Conservation (phyloP, 2,888 invertebrate genomes). For the Leptinotarsa haldemani region DNA sequence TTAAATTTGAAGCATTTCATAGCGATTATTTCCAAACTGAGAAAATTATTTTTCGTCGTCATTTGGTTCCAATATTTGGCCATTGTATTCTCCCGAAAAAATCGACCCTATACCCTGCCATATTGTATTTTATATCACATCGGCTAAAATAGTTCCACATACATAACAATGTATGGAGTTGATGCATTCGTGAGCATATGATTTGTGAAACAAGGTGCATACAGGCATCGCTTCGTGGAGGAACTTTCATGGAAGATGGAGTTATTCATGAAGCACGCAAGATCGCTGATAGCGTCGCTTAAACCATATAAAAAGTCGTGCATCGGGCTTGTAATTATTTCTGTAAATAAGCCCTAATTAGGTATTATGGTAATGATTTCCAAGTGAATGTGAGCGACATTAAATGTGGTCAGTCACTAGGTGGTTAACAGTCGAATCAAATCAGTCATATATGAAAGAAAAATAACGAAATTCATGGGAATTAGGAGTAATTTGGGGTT, state of each 20-base stretch:
- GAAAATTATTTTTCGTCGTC: too few relatives aligned
- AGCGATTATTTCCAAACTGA: too few relatives aligned
- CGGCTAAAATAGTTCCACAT: conserved; percentile 1
- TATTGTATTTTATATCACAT: background rate
- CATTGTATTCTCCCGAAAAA: background rate
- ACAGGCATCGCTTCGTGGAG: conserved; percentile 16
- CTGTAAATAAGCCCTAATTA: conserved; percentile 51
- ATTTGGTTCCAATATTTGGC: background rate
- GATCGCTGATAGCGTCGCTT: conserved; percentile 47
- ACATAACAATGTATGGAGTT: conserved; percentile 21
- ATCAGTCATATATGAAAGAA: conserved; percentile 31
- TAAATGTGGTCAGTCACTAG: conserved; percentile 32
- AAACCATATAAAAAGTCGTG: conserved; percentile 44
- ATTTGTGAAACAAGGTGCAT: conserved; percentile 21
- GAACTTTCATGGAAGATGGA: conserved; percentile 33
- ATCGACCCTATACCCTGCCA: background rate
- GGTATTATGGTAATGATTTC: conserved; percentile 37
- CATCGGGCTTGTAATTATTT: conserved; percentile 50
- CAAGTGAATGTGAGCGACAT: conserved; percentile 33
- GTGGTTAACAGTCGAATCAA: conserved; percentile 32
- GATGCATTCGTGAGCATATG: conserved; percentile 11
- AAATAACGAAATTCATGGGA: conserved; percentile 30
- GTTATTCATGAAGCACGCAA: conserved; percentile 43
- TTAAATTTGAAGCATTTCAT: too few relatives aligned
- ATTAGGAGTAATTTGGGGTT: conserved; percentile 31